Conservation (phyloP, 2,113 vertebrate genomes). For the Pungitius pungitius region DNA sequence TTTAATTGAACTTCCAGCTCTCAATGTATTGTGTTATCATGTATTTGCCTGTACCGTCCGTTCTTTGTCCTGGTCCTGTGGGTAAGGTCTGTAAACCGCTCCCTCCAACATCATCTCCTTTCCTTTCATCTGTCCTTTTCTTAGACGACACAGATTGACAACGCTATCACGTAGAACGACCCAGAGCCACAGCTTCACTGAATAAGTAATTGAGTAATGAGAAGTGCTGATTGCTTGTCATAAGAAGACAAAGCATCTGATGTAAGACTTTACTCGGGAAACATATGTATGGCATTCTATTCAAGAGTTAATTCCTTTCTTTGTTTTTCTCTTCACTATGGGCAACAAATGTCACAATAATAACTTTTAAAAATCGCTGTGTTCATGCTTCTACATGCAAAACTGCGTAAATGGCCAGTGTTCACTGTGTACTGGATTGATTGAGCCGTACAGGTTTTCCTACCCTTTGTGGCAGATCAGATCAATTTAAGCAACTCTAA, state of each 20-base stretch:
- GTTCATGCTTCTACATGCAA: constrained; percentile 8
- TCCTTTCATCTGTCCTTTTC: constrained; percentile 23
- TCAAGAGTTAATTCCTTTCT: not conserved
- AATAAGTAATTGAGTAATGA: constrained; percentile 53
- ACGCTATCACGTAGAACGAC: constrained; percentile 49
- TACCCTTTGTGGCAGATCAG: constrained; percentile 41
- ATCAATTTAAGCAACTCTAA: constrained; percentile 32
- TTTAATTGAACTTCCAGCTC: constrained; percentile 12
- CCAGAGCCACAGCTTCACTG: constrained; percentile 38
- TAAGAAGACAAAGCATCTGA: constrained; percentile 27
- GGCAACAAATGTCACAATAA: not conserved
- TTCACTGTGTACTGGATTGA: constrained; percentile 34
- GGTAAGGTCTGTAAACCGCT: constrained; percentile 44
- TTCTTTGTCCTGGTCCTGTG: not conserved
- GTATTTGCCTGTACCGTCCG: not conserved
- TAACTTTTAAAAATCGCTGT: not conserved
- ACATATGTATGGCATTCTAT: not conserved
- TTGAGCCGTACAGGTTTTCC: constrained; percentile 36
- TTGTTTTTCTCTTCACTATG: not conserved
- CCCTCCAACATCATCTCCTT: constrained; percentile 24
- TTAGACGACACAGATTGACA: constrained; percentile 41
- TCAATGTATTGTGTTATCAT: not conserved
- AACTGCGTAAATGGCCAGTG: constrained; percentile 26
- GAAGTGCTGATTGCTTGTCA: constrained; percentile 41
- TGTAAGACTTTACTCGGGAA: not conserved